These are phyloP conservation scores for Cyanistes caeruleus DNA, from an alignment of 2,113 vertebrate species.

Conservation along the genomic window DNA sequence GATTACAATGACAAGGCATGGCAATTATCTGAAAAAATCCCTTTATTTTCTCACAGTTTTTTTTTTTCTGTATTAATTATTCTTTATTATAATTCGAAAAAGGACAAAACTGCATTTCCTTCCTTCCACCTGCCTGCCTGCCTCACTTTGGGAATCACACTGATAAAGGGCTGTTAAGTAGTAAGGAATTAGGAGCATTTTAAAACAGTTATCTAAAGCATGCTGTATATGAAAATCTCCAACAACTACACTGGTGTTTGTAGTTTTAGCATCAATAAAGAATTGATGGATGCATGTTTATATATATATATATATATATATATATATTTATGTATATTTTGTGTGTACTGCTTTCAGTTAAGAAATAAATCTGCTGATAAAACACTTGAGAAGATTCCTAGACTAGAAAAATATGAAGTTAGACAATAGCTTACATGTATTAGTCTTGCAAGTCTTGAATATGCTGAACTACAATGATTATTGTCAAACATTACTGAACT, in stretches of 20 bases:
- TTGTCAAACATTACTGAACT: constrained; percentile 20
- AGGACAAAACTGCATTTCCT: background rate
- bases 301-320: background rate
- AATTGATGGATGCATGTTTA: background rate
- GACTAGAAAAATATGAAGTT: background rate
- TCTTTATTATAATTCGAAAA: background rate
- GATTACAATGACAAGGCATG: background rate
- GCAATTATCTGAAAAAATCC: background rate
- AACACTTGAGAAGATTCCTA: background rate
- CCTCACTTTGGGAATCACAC: background rate
- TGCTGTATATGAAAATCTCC: background rate
- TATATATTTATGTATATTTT: background rate
- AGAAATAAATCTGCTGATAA: background rate
- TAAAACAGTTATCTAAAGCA: background rate
- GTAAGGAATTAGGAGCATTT: background rate
- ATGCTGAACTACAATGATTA: background rate
- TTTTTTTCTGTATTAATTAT: background rate
- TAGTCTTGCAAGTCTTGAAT: background rate
- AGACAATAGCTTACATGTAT: background rate
- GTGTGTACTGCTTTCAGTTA: background rate
- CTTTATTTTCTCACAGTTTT: background rate
- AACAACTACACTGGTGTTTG: background rate
- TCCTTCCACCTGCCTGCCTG: background rate
- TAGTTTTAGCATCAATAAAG: background rate
- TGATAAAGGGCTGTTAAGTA: background rate